phyloP scores from a whole-genome alignment of 2,797 vertebrate genomes.

The Darevskia mixta region DNA sequence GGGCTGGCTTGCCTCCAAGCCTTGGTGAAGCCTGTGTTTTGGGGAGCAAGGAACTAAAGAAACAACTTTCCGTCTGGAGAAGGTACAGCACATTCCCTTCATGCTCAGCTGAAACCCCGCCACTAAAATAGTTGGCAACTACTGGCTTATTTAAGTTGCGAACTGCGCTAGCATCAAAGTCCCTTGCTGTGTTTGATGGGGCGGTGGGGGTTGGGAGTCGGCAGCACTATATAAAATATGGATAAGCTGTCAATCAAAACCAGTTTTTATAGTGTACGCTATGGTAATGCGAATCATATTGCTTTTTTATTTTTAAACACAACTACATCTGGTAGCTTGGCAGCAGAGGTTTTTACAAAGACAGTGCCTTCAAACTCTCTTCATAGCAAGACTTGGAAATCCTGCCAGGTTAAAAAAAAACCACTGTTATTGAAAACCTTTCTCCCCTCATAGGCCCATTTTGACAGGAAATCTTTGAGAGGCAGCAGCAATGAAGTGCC shows the following conservation, averaged over 20 bases:
- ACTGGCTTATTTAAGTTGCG: constrained; percentile 67
- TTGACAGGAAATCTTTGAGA: constrained; percentile 99
- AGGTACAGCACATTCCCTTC: constrained; percentile 42
- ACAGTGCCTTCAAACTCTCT: constrained; percentile 83
- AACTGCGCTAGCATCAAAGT: constrained; percentile 74
- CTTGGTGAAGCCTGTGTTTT: constrained; percentile 23
- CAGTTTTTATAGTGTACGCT: constrained; percentile 70
- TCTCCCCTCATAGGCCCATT: constrained; percentile 94
- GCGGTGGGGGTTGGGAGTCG: constrained; percentile 11
- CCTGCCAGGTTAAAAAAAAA: constrained; percentile 86
- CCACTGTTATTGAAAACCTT: constrained; percentile 93
- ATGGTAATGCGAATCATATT: constrained; percentile 74
- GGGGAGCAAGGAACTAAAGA: constrained; percentile 39
- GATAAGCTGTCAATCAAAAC: constrained; percentile 74
- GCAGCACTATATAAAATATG: constrained; percentile 73
- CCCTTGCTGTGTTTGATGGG: constrained; percentile 73
- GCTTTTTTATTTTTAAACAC: constrained; percentile 79
- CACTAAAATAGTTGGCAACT: constrained; percentile 68
- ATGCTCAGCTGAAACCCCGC: constrained; percentile 52
- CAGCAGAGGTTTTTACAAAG: constrained; percentile 80
- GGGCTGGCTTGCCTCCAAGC: constrained; percentile 28
- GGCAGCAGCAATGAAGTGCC: constrained; percentile 94
- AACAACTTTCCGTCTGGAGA: constrained; percentile 51
- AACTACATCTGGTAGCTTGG: constrained; percentile 74
- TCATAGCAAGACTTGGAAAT: constrained; percentile 84